Evolutionary conservation across 53 echinoderm and acorn worm species (phyloP).

Genomic region (Henricia sp.): DNA sequence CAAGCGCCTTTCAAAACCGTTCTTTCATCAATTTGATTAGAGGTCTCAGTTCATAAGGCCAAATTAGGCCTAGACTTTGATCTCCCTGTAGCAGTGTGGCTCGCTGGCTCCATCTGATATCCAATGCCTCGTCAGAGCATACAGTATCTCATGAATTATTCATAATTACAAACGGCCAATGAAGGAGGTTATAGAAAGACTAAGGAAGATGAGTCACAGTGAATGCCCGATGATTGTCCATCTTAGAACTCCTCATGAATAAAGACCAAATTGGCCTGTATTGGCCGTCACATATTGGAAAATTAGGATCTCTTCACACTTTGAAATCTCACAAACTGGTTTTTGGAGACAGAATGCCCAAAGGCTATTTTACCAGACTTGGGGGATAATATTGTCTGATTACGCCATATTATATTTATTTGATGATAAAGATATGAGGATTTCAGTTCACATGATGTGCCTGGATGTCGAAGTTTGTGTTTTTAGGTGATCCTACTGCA

Average conservation of each 20-base stretch:
- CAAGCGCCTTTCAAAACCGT: conserved; percentile 11
- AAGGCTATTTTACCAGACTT: too few species aligned
- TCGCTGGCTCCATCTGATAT: not conserved
- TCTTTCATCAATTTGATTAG: conserved; percentile 38
- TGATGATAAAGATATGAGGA: too few species aligned
- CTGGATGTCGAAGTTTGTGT: too few species aligned
- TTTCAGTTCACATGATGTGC: too few species aligned
- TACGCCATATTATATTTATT: too few species aligned
- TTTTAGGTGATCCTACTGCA: too few species aligned
- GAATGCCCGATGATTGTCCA: conserved; percentile 7
- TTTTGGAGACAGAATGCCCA: too few species aligned
- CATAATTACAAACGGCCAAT: conserved; percentile 29
- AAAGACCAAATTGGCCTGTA: conserved; percentile 41
- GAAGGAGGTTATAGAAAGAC: not conserved
- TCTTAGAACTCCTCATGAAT: conserved; percentile 37
- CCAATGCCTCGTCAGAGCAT: not conserved
- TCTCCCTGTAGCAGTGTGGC: not conserved
- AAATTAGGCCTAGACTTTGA: conserved; percentile 53
- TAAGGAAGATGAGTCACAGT: conserved; percentile 44
- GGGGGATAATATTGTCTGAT: too few species aligned
- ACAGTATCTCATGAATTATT: conserved; percentile 34
- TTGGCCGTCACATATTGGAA: conserved; percentile 26
- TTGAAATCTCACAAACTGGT: too few species aligned
- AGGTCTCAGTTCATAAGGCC: conserved; percentile 44
- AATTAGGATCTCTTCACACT: not conserved